Conservation (phyloP, 2,113 vertebrate genomes). For the Semnopithecus entellus region DNA sequence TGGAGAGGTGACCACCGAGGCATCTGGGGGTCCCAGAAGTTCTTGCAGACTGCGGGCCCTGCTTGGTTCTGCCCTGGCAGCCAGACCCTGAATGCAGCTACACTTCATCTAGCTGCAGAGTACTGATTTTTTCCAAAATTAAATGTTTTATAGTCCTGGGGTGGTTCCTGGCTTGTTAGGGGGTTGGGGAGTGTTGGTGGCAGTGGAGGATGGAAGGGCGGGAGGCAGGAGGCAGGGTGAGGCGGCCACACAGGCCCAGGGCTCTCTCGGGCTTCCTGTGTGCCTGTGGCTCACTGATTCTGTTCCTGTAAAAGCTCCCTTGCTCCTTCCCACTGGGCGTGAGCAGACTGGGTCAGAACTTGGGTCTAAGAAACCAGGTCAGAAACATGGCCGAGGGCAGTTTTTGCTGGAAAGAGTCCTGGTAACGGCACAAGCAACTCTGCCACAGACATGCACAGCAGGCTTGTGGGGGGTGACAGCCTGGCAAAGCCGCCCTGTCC, state of each 20-base stretch:
- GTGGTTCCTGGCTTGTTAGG: not conserved
- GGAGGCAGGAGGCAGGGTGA: too few species aligned
- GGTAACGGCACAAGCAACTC: not conserved
- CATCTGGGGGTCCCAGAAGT: not conserved
- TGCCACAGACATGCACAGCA: not conserved
- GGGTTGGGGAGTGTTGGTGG: not conserved
- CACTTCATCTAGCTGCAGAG: not conserved
- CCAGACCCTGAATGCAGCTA: conserved; percentile 61
- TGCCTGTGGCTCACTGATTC: not conserved
- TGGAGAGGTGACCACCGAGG: conserved; percentile 53
- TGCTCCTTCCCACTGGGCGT: not conserved
- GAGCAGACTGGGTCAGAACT: not conserved
- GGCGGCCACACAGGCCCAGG: not conserved
- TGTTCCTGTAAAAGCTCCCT: not conserved
- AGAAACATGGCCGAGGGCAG: not conserved
- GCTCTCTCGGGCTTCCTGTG: too few species aligned
- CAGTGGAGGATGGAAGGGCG: not conserved
- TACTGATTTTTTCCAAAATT: conserved; percentile 43
- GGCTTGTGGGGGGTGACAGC: too few species aligned
- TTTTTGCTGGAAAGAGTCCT: not conserved
- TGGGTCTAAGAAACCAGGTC: not conserved
- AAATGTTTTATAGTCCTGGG: not conserved
- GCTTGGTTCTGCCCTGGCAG: conserved; percentile 67
- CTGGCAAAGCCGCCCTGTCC: too few species aligned
- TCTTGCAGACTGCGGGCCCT: conserved; percentile 56